Base-by-base conservation (phyloP, 2,888 invertebrate genomes). In the Orthosia cruda region DNA sequence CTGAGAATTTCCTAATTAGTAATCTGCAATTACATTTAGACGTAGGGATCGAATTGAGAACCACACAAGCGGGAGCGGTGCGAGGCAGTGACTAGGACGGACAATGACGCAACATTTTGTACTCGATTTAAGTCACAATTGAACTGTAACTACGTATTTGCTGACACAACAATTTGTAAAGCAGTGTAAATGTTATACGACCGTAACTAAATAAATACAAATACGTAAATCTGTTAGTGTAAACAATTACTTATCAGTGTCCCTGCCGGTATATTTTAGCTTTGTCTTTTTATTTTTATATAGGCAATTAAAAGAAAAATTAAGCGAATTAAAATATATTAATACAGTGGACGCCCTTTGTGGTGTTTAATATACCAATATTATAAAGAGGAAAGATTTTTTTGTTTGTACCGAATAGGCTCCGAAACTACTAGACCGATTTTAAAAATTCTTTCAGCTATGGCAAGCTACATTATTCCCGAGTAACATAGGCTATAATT, bases 21-120 rank as follows among this genome's bases (percentile, higher is more conserved):
- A 70, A 82, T 82, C 82, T 58, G 71, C 67, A 78, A 83, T 81
- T 81, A 83, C 80, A 83, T 79, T 81, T 69, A 52, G 58, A 62
- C 54, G 45, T 65, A 64, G 66, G 52, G 73, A 73, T 81, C 84
- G 83, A 79, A 72, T 83, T 58, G 73, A 23, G 80, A 73, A 73
- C 83, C 65, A 72, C 73, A 65, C 57, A 72, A 55, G 62, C 63
- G 67, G 45, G 18, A 57, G 32, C 45, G 26, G 65, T 54, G 16
- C 45, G 75, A 47, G 52, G 70, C 65, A 47, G 72, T 72, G 80
- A 83, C 83, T 80, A 80, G 78, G 68, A 20, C 13, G 62, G 18
- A 52, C 59, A 81, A 54, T 72, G 84, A 50, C 65, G 26, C n/a
- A 50, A 83, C 68, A 83, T 79, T 83, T 66, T 52, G 65, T 73